These are phyloP conservation scores for Mugil cephalus DNA, from an alignment of 2,113 vertebrate species.

Conservation along the genomic window DNA sequence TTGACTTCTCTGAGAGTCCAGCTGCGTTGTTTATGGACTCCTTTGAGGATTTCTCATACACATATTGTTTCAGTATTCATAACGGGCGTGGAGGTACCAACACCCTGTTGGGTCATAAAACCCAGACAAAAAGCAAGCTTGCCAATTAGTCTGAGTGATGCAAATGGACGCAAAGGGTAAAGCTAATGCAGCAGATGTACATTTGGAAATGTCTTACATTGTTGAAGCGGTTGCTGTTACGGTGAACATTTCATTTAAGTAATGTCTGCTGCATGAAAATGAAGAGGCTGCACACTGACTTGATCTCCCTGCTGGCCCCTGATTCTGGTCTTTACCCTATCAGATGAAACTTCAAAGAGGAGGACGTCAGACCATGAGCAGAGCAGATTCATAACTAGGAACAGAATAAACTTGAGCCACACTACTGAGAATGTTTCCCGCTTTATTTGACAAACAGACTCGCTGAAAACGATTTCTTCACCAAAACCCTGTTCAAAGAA, in stretches of 20 bases:
- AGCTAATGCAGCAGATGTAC: conserved; percentile 19
- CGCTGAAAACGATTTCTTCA: conserved; percentile 20
- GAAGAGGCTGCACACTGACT: conserved; percentile 58
- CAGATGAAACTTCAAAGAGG: conserved; percentile 67
- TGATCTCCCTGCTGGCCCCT: conserved; percentile 43
- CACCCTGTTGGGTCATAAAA: conserved; percentile 20
- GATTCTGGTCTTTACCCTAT: conserved; percentile 52
- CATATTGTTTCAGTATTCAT: conserved; percentile 49
- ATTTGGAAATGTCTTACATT: conserved; percentile 21
- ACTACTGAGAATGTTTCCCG: conserved; percentile 29
- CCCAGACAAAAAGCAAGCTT: conserved; percentile 30
- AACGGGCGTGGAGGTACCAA: conserved; percentile 17
- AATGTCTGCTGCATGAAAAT: conserved; percentile 63
- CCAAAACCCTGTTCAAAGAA: conserved; percentile 3
- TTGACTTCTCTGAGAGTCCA: conserved; percentile 47
- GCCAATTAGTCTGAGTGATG: conserved; percentile 29
- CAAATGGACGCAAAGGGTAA: conserved; percentile 15
- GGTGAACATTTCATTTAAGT: conserved; percentile 45
- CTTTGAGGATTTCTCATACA: conserved; percentile 58
- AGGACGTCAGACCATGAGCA: conserved; percentile 45
- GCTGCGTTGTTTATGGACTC: conserved; percentile 54
- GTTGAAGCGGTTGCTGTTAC: conserved; percentile 16
- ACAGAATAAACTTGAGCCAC: conserved; percentile 46
- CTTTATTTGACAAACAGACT: conserved; percentile 50
- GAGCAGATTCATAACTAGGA: conserved; percentile 66